Evolutionary conservation across 2,888 invertebrate species (phyloP).

Genomic region (Diogma glabrata): DNA sequence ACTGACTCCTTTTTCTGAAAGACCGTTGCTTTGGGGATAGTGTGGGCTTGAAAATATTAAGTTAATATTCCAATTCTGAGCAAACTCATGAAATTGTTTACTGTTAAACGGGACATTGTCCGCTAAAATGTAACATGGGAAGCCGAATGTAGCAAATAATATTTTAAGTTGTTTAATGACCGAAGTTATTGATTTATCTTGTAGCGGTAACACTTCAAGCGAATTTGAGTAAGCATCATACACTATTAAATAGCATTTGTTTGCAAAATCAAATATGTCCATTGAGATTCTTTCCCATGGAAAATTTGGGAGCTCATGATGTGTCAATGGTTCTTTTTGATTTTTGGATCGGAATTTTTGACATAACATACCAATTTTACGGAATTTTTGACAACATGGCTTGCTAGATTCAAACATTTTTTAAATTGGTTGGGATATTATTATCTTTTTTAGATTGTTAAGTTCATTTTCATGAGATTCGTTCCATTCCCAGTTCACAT

Average conservation of each 20-base stretch:
- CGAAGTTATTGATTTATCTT: constrained; percentile 12
- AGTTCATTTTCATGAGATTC: too few relatives aligned
- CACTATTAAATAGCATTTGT: constrained; percentile 14
- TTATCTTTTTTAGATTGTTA: too few relatives aligned
- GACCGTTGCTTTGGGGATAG: constrained; percentile 13
- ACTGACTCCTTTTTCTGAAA: constrained; percentile 18
- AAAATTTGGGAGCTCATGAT: too few relatives aligned
- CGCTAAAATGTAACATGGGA: constrained; percentile 21
- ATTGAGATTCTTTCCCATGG: constrained; percentile 18
- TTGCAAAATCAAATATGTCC: constrained; percentile 19
- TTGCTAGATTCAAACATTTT: too few relatives aligned
- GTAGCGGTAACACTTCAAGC: not conserved
- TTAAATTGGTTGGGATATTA: too few relatives aligned
- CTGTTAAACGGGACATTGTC: too few relatives aligned
- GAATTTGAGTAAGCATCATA: constrained; percentile 17
- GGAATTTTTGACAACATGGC: constrained; percentile 12
- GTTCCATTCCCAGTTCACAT: too few relatives aligned
- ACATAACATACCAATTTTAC: constrained; percentile 13
- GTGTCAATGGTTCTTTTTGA: constrained; percentile 19
- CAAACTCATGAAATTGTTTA: too few relatives aligned
- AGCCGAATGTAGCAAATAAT: constrained; percentile 20
- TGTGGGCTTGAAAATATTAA: constrained; percentile 18
- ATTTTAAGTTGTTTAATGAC: constrained; percentile 13
- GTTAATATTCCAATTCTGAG: constrained; percentile 11
- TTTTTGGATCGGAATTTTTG: constrained; percentile 17